Base-by-base conservation (phyloP, 2,113 vertebrate genomes). In the Phocoena sinus region DNA sequence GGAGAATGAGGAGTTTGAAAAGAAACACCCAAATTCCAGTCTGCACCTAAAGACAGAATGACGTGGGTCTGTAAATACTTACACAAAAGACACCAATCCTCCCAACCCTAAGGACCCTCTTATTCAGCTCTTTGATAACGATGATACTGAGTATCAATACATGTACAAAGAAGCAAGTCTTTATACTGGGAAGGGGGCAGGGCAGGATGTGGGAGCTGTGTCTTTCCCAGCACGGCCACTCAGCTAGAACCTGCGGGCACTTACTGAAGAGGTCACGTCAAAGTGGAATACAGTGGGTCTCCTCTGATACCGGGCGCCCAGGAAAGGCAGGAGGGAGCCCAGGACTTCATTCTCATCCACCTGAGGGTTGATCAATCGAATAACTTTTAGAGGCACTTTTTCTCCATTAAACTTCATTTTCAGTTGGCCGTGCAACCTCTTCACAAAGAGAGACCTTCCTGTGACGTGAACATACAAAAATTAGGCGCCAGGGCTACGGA, bases 391-490 rank as follows among this genome's bases (percentile, higher is more conserved):
- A 38, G 97, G 94, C 7, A 98, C 96, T 0, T 93, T 70, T 13
- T 47, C 90, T 53, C 94, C 93, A 1, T 86, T 89, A 0, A 97
- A 97, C 85, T 80, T 76, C 38, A 53, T 97, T 68, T 97, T 74
- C 88, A 99, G 98, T 47, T 98, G 99, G 95, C 98, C 89, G 38
- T 99, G 98, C 23, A 99, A 86, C 84, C 99, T 99, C 88, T 98
- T 99, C 92, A 99, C 99, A 28, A 99, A 99, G 8, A 99, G 99
- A 31, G 99, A 99, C 97, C 99, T 99, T 58, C 99, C 99, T 99
- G 63, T 79, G 73, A 88, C 0, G 12, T 21, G 14, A 62, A 93
- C 81, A 65, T 0, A 20, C 0, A 4, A 33, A 36, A 25, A 87
- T 81, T 5, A 89, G 76, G 58, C 4, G 56, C 28, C 56, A 9